phyloP scores from a whole-genome alignment of 1,140 invertebrate genomes.

The Bilobella aurantiaca region DNA sequence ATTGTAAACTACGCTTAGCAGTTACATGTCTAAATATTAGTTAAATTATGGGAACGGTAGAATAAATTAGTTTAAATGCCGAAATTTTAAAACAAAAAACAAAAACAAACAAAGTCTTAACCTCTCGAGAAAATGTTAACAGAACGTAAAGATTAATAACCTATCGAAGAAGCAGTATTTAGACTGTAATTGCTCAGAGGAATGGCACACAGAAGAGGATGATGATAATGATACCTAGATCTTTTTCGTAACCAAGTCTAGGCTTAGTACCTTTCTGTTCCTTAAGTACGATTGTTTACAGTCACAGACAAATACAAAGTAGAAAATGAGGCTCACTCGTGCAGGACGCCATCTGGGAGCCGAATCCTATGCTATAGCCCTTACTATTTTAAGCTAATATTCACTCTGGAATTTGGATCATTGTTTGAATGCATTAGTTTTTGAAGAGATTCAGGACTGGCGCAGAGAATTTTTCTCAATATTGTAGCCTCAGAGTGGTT shows the following conservation, averaged over 20 bases:
- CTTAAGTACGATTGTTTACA: neutral
- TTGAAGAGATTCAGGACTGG: no score
- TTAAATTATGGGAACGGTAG: neutral
- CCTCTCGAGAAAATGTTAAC: neutral
- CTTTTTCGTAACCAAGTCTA: neutral
- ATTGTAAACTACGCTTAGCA: neutral
- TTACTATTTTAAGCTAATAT: no score
- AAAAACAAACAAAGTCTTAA: neutral
- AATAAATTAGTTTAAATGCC: neutral
- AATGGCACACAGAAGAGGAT: neutral
- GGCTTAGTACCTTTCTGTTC: neutral
- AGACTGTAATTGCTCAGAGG: neutral
- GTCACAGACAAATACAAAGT: neutral
- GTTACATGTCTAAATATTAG: neutral
- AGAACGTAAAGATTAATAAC: neutral
- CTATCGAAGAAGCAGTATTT: neutral
- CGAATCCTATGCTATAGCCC: no score
- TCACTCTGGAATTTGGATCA: no score
- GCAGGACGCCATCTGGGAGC: no score
- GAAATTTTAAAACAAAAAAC: neutral
- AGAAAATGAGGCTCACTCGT: neutral
- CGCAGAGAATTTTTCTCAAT: no score
- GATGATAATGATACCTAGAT: neutral
- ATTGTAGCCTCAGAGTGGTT: constrained; percentile 64
- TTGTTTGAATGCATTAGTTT: no score